Base-by-base conservation (phyloP, 2,113 vertebrate species). In the Orycteropus afer region DNA sequence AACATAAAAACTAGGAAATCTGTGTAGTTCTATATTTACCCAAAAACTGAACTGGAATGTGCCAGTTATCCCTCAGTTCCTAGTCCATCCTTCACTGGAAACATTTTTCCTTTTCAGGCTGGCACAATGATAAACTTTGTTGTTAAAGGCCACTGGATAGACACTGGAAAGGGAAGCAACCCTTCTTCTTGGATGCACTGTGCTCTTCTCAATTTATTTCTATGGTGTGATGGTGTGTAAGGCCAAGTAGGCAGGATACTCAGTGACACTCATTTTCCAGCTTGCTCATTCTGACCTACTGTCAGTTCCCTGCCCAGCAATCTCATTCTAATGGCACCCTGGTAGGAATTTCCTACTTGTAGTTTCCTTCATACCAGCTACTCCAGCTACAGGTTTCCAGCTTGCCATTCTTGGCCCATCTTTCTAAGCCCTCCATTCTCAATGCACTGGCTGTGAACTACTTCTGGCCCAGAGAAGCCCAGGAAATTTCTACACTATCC, bases 1-100 rank as follows among this genome's bases (percentile, higher is more conserved):
- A 11, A 82, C 13, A 49, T 63, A 47, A 94, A 51, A 97, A 73
- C 20, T 59, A 82, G 29, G 61, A 65, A 55, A 83, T 86, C 63
- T 7, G 17, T 89, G 82, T 37, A 86, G 27, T 69, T 3, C n/a
- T 55, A 20, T 37, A 27, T 57, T 86, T 91, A 27, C 61, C 80
- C 91, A 42, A 86, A 89, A 91, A 29, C 14, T 37, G 23, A 81
- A 86, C 67, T 29, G 77, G 87, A 51, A 55, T 63, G 23, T 40
- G 8, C 13, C 53, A 77, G 2, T 32, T 59, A 49, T 37, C 59
- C 34, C 69, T 61, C 14, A 77, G 25, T 18, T 82, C 74, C 55
- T 89, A 91, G 86, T 40, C 7, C 11, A 69, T 10, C 2, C 7
- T 42, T 74, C 45, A 42, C 23, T 76, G 25, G 45, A 63, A 86